Evolutionary conservation across 1,140 invertebrate species (phyloP).

Genomic region (Artemia franciscana): DNA sequence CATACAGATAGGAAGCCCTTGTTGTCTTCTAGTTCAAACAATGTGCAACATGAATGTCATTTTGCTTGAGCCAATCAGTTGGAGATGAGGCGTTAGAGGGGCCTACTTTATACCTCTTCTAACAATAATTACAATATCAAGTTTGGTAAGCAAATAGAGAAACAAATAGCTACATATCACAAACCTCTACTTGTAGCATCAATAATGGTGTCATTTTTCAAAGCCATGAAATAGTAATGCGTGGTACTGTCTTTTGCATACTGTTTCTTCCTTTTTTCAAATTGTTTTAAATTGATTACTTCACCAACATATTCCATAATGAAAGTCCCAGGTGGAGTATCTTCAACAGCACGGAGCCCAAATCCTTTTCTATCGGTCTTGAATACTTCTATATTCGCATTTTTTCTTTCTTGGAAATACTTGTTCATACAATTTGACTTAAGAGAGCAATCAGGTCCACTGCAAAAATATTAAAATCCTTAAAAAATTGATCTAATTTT

Average conservation of each 20-base stretch:
- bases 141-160: no score
- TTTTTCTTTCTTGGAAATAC: slow-evolving; percentile 67
- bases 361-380: slow-evolving; percentile 81
- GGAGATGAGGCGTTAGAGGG: no score
- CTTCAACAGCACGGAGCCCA: slow-evolving; percentile 53
- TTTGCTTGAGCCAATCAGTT: no score
- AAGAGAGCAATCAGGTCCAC: slow-evolving; percentile 65
- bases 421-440: slow-evolving; percentile 76
- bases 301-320: slow-evolving; percentile 97
- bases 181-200: slow-evolving; percentile 78
- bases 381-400: slow-evolving; percentile 63
- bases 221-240: slow-evolving; percentile 97
- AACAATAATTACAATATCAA: no score
- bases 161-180: no score
- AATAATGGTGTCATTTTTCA: slow-evolving; percentile 80
- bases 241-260: slow-evolving; percentile 72
- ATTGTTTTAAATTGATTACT: slow-evolving; percentile 71
- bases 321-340: slow-evolving; percentile 61
- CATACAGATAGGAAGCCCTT: no score
- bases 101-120: no score
- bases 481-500: no score
- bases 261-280: slow-evolving; percentile 59
- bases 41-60: no score
- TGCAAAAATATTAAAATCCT: slow-evolving; percentile 24
- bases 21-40: no score